phyloP scores from a whole-genome alignment of 2,113 vertebrate species.

The Isurus oxyrinchus region DNA sequence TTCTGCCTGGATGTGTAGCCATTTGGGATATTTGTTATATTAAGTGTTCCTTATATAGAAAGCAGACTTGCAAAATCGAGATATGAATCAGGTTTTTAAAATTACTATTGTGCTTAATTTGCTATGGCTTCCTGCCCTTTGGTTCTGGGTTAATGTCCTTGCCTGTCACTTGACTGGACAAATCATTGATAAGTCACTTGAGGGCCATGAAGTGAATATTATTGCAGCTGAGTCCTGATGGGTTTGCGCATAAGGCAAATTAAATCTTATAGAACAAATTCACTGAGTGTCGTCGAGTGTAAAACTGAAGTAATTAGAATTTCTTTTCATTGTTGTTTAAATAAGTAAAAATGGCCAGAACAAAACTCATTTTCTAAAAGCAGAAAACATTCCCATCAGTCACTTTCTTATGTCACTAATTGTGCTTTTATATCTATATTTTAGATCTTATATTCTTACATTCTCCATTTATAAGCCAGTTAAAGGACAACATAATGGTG shows the following conservation, averaged over 20 bases:
- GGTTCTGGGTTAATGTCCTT: conserved; percentile 8
- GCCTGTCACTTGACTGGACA: neutral
- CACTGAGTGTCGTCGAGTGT: neutral
- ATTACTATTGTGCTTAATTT: neutral
- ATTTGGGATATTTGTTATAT: neutral
- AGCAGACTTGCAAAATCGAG: neutral
- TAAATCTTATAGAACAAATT: neutral
- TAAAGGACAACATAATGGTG: neutral
- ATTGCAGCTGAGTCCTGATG: neutral
- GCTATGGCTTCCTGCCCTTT: neutral
- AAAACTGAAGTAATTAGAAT: neutral
- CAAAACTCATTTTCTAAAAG: neutral
- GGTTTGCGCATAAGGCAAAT: neutral
- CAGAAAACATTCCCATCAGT: neutral
- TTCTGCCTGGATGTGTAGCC: neutral
- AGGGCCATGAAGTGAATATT: conserved; percentile 24
- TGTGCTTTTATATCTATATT: no score
- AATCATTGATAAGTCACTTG: conserved; percentile 19
- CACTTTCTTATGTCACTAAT: neutral
- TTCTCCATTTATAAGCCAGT: neutral
- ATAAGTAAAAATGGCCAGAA: neutral
- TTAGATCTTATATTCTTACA: neutral
- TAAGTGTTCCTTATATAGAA: neutral
- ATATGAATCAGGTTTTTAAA: neutral
- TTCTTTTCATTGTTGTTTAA: neutral